A percentile compares a stretch with the other conserved stretches of the same genome.
Conservation (phyloP, 2,113 vertebrate genomes). For the Nansenia antarctica region DNA sequence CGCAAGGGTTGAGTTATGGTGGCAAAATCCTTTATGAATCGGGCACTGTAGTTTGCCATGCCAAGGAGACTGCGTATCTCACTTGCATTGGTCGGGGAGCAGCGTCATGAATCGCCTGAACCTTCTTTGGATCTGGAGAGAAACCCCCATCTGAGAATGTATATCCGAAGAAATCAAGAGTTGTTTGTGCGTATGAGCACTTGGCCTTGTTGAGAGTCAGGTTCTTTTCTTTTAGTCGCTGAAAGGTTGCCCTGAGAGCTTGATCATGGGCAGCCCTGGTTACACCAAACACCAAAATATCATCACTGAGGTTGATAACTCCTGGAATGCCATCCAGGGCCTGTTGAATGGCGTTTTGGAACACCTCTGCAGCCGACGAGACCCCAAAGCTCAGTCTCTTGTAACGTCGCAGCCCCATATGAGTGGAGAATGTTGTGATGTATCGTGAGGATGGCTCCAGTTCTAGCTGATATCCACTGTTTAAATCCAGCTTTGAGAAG, state of each 20-base stretch:
- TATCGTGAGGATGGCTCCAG: conserved; percentile 30
- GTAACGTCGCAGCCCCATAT: conserved; percentile 12
- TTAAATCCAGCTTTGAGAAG: conserved; percentile 4
- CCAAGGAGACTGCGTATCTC: conserved; percentile 9
- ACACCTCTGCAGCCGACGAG: conserved; percentile 39
- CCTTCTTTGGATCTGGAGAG: conserved; percentile 3
- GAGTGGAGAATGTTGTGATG: conserved; percentile 46
- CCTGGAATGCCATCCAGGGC: conserved; percentile 2
- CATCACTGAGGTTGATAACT: conserved; percentile 24
- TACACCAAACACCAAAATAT: conserved; percentile 12
- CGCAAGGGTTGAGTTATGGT: not conserved
- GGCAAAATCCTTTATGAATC: not conserved
- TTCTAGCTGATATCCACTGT: conserved; percentile 16
- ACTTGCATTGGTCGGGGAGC: not conserved
- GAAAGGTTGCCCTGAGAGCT: conserved; percentile 18
- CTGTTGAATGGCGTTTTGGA: conserved; percentile 27
- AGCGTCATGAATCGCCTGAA: not conserved
- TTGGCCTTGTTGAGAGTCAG: conserved; percentile 24
- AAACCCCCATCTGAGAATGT: conserved; percentile 5
- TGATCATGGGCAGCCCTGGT: conserved; percentile 19
- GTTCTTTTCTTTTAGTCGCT: conserved; percentile 17
- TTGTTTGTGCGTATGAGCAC: not conserved
- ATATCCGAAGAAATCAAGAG: conserved; percentile 5
- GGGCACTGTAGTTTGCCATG: conserved; percentile 12
- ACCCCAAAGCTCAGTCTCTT: conserved; percentile 33